phyloP scores from a whole-genome alignment of 2,888 invertebrate species.

The Chirona hameri region DNA sequence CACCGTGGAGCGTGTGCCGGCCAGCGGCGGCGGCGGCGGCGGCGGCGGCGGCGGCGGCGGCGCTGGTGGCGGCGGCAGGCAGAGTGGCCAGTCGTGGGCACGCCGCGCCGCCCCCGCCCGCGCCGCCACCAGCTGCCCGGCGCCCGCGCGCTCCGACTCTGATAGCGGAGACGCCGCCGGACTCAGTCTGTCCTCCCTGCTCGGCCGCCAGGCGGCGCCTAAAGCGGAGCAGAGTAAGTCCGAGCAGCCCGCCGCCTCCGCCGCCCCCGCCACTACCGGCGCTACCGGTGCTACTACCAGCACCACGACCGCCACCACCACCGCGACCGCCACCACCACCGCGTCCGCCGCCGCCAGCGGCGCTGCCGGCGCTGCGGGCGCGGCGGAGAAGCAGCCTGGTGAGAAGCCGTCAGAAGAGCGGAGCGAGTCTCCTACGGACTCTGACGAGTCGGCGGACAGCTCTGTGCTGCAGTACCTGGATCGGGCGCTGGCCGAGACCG shows the following conservation, averaged over 20 bases:
- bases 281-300: too few relatives aligned
- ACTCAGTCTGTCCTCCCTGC: neutral
- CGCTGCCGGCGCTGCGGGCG: too few relatives aligned
- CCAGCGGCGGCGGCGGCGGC: neutral
- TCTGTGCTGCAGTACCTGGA: neutral
- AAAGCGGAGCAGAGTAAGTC: neutral
- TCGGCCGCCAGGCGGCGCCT: neutral
- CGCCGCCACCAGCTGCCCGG: neutral
- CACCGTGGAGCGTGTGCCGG: constrained; percentile 28
- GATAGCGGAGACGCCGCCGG: neutral
- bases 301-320: too few relatives aligned
- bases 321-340: too few relatives aligned
- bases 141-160: neutral
- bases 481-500: neutral
- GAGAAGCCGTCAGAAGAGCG: neutral
- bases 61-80: neutral
- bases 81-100: neutral
- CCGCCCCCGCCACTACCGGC: too few relatives aligned
- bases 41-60: neutral
- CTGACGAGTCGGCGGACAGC: neutral
- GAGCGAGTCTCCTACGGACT: neutral
- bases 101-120: neutral
- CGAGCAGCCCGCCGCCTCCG: too few relatives aligned
- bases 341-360: too few relatives aligned
- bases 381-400: too few relatives aligned